phyloP scores from a whole-genome alignment of 2,888 invertebrate species.

The Branchipolynoe longqiensis region DNA sequence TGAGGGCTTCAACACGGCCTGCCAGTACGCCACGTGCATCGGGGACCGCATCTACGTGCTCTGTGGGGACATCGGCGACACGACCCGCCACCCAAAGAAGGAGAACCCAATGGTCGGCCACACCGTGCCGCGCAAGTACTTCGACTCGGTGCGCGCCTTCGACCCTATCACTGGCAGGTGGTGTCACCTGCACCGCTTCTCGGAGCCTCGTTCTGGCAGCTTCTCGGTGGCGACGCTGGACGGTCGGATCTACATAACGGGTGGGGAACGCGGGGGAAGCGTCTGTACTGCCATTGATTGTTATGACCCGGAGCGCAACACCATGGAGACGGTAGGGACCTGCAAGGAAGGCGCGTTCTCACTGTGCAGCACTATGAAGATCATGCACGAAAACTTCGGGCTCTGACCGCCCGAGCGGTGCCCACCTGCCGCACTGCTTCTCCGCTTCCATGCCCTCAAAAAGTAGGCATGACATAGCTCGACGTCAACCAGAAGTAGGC shows the following conservation, averaged over 20 bases:
- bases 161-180: constrained; percentile 61
- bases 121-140: constrained; percentile 54
- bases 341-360: constrained; percentile 65
- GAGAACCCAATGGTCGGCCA: constrained; percentile 62
- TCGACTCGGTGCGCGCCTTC: constrained; percentile 65
- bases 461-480: too few relatives aligned
- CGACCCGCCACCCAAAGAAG: neutral
- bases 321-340: constrained; percentile 64
- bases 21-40: constrained; percentile 66
- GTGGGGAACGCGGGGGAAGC: constrained; percentile 61
- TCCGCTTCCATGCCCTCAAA: too few relatives aligned
- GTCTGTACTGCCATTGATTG: constrained; percentile 64
- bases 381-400: constrained; percentile 70
- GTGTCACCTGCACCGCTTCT: constrained; percentile 42
- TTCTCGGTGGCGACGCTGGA: constrained; percentile 64
- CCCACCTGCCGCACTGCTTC: too few relatives aligned
- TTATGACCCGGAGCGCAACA: constrained; percentile 63
- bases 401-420: constrained; percentile 64
- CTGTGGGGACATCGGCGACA: constrained; percentile 62
- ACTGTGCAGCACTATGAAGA: constrained; percentile 67
- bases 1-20: constrained; percentile 60
- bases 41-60: constrained; percentile 63
- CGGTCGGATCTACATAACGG: constrained; percentile 67
- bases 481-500: too few relatives aligned
- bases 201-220: constrained; percentile 61